Evolutionary conservation across 2,113 vertebrate genomes (phyloP), one percentile per base, ranked within the genome.

Genomic region (Cygnus buccinator): DNA sequence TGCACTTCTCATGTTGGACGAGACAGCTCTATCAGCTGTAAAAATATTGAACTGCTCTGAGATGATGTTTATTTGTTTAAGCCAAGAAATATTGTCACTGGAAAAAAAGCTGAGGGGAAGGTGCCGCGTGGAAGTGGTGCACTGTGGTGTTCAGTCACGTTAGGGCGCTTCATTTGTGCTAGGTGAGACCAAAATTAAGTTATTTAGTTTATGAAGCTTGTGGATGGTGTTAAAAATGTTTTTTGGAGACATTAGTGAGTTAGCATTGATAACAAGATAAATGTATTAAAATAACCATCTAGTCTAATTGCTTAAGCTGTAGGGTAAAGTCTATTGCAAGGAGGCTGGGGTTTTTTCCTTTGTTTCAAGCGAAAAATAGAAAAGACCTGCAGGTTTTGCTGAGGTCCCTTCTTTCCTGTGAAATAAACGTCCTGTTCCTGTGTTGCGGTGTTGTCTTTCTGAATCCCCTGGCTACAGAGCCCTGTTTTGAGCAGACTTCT

Each of bases 41-140:
- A 96, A 95, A 96, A 94, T 86, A 90, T 90, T 94, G 70, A 17
- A 62, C 33, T 82, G 41, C 78, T 85, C 83, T 21, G 44, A 72
- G 65, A 86, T 54, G 74, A 50, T 50, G 19, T 83, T 76, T 93
- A 9, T 86, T 87, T 95, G 63, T 61, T 85, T 75, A 55, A 95
- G 68, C 23, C 26, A 33, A 90, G 86, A 80, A 93, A 86, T 93
- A 31, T 23, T 74, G 55, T 90, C 8, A 19, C 23, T 54, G 66
- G 50, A 29, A 17, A 76, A 73, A 79, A 85, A 39, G 6, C 6
- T 6, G 63, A 59, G 90, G 77, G n/a, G 88, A 74, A 80, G 63
- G 44, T 48, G 44, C 41, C 46, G 79, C 72, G 55, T 21, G 3
- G 0, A 3, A 68, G 78, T 16, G 61, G 35, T 39, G 6, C 2